phyloP scores from a whole-genome alignment of 2,113 vertebrate genomes.

The Arothron firmamentum region DNA sequence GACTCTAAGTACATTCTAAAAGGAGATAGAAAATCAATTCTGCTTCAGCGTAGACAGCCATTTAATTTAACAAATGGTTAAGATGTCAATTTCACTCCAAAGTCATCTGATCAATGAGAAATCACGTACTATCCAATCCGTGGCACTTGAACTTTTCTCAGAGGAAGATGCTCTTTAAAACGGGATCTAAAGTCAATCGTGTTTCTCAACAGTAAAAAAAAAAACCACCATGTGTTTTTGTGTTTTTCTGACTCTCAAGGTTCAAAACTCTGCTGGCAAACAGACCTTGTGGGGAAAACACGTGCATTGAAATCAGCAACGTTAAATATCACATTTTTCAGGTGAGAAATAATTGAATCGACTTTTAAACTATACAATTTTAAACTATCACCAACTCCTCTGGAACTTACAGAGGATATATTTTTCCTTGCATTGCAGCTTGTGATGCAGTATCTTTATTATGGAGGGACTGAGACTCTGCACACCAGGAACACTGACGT shows the following conservation, averaged over 20 bases:
- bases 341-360: constrained; percentile 63
- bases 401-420: no score
- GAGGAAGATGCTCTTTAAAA: background rate
- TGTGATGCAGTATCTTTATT: constrained; percentile 99
- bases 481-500: constrained; percentile 94
- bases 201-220: no score
- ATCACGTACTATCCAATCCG: constrained; percentile 2
- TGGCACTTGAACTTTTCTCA: background rate
- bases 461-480: constrained; percentile 89
- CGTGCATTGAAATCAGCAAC: constrained; percentile 96
- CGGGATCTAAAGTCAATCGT: no score
- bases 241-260: constrained; percentile 58
- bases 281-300: constrained; percentile 88
- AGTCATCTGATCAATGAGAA: constrained; percentile 11
- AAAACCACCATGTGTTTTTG: background rate
- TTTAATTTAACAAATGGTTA: background rate
- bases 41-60: background rate
- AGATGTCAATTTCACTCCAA: background rate
- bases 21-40: background rate
- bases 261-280: constrained; percentile 93
- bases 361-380: background rate
- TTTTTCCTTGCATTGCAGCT: constrained; percentile 71
- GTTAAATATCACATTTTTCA: constrained; percentile 98
- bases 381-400: background rate
- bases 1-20: no score